Evolutionary conservation across 2,888 invertebrate species (phyloP).

Genomic region (Lochmaea capreae): DNA sequence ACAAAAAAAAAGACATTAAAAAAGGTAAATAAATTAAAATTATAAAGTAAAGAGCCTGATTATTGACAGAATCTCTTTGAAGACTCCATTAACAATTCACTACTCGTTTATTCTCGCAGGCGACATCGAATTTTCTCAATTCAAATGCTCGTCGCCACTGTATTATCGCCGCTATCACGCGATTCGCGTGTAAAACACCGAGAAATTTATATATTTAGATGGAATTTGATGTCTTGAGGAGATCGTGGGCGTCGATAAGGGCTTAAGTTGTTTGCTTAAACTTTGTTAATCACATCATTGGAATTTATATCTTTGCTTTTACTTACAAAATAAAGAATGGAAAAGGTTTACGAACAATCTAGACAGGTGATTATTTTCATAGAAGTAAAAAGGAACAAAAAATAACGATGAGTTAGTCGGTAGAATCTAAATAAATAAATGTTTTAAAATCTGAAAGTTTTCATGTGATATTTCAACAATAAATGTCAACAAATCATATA

Average conservation of each 20-base stretch:
- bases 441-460: too few species aligned
- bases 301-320: slow-evolving; percentile 28
- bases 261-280: slow-evolving; percentile 33
- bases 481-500: slow-evolving; percentile 46
- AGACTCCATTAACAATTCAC: background rate
- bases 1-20: background rate
- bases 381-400: slow-evolving; percentile 1
- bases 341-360: slow-evolving; percentile 20
- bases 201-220: slow-evolving; percentile 37
- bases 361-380: slow-evolving; percentile 16
- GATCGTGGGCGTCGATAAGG: slow-evolving; percentile 31
- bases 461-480: slow-evolving; percentile 35
- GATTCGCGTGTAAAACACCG: slow-evolving; percentile 33
- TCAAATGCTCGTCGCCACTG: slow-evolving; percentile 14
- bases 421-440: background rate
- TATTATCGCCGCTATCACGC: slow-evolving; percentile 24
- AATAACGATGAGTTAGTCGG: background rate
- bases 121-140: slow-evolving; percentile 13
- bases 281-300: slow-evolving; percentile 30
- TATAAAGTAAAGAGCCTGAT: background rate
- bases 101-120: background rate
- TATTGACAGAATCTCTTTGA: background rate
- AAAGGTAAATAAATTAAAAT: background rate
- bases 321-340: slow-evolving; percentile 13
- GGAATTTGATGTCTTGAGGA: slow-evolving; percentile 32